Percentiles rank a stretch among this genome's conserved stretches.
Evolutionary conservation across 2,888 invertebrate species (phyloP).

Genomic region (Ophion ventricosus): DNA sequence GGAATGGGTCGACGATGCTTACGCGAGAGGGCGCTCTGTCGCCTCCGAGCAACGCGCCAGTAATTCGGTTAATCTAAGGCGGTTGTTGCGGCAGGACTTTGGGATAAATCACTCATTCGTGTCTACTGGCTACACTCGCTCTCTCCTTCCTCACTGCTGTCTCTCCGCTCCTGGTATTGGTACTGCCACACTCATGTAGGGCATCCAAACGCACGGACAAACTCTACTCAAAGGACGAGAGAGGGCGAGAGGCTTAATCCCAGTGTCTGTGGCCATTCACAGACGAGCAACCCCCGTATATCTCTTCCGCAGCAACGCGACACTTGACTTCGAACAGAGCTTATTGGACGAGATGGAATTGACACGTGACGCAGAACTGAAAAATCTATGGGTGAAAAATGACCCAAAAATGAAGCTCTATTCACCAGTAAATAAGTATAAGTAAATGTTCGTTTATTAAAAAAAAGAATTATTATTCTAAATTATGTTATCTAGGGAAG

Average conservation of each 20-base stretch:
- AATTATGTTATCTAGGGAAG: background rate
- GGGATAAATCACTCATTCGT: slow-evolving; percentile 78
- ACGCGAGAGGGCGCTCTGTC: slow-evolving; percentile 53
- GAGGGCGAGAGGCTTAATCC: slow-evolving; percentile 56
- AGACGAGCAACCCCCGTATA: slow-evolving; percentile 54
- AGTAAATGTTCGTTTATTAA: background rate
- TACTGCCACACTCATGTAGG: slow-evolving; percentile 55
- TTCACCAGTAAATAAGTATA: no score
- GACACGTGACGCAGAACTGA: slow-evolving; percentile 18
- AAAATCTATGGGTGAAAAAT: background rate
- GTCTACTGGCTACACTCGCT: slow-evolving; percentile 62
- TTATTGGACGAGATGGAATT: slow-evolving; percentile 55
- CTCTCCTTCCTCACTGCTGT: background rate
- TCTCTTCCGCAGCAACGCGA: slow-evolving; percentile 46
- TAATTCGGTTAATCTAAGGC: slow-evolving; percentile 80
- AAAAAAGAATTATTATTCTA: background rate
- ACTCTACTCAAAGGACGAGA: slow-evolving; percentile 33
- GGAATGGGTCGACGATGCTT: slow-evolving; percentile 48
- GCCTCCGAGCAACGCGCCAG: slow-evolving; percentile 71
- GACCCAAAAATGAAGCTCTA: background rate
- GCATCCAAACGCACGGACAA: slow-evolving; percentile 59
- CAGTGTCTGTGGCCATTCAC: slow-evolving; percentile 64
- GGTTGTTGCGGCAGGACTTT: slow-evolving; percentile 77
- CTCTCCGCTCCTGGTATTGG: slow-evolving; percentile 42
- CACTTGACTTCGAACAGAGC: slow-evolving; percentile 58